Conservation (phyloP, 1,140 invertebrate genomes). For the Drosophila ohnishii region DNA sequence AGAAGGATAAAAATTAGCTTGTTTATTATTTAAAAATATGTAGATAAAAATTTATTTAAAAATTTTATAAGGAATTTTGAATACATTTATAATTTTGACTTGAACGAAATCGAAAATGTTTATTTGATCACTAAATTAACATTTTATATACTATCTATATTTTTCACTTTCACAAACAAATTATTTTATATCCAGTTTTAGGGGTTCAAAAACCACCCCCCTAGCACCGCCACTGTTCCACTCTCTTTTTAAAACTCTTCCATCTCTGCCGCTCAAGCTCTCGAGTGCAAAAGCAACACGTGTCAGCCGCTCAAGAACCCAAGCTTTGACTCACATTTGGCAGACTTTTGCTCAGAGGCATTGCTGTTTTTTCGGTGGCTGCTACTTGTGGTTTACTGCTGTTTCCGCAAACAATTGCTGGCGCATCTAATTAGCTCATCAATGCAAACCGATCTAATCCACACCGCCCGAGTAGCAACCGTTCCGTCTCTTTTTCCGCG, state of each 20-base stretch:
- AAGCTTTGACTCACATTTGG: slow-evolving; percentile 49
- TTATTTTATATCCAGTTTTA: not conserved
- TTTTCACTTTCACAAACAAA: not conserved
- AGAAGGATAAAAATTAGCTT: not conserved
- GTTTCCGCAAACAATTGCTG: slow-evolving; percentile 27
- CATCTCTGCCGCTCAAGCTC: slow-evolving; percentile 4
- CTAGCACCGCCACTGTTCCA: slow-evolving; percentile 6
- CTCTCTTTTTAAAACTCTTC: slow-evolving; percentile 3
- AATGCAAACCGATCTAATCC: slow-evolving; percentile 49
- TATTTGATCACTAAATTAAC: too few relatives aligned
- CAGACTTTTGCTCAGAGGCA: slow-evolving; percentile 51
- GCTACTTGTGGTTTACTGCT: slow-evolving; percentile 29
- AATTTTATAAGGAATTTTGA: not conserved
- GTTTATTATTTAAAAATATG: not conserved
- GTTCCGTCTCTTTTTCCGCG: slow-evolving; percentile 4
- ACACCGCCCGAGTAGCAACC: slow-evolving; percentile 9
- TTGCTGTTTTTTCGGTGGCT: slow-evolving; percentile 35
- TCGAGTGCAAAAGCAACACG: slow-evolving; percentile 65
- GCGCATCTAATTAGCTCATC: slow-evolving; percentile 64
- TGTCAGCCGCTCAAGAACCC: slow-evolving; percentile 46
- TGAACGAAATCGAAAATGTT: too few relatives aligned
- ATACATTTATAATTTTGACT: slow-evolving; percentile 3
- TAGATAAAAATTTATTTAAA: not conserved
- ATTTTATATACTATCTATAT: not conserved
- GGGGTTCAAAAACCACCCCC: not conserved